These are phyloP conservation scores for Cavia aperea DNA, from an alignment of 2,113 vertebrate species.

Conservation along the genomic window DNA sequence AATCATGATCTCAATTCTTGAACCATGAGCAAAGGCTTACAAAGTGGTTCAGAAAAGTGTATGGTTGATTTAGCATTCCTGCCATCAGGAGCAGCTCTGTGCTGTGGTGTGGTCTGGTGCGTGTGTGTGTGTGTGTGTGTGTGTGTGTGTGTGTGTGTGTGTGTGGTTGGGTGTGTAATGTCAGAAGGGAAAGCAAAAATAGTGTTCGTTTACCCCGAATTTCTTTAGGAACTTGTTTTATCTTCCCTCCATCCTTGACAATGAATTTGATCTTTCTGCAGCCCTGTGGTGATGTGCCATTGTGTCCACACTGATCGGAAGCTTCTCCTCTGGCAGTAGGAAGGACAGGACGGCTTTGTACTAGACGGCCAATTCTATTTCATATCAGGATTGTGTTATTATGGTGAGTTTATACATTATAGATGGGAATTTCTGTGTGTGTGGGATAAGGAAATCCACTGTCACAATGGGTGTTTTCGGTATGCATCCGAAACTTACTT, in stretches of 20 bases:
- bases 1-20: background rate
- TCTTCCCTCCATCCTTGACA: background rate
- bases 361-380: background rate
- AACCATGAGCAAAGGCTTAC: background rate
- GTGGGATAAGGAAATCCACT: background rate
- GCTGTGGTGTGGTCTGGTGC: background rate
- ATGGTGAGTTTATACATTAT: background rate
- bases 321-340: background rate
- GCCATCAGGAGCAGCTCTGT: background rate
- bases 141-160: background rate
- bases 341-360: background rate
- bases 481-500: background rate
- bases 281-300: background rate
- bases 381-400: background rate
- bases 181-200: background rate
- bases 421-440: background rate
- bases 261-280: accelerated
- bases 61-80: background rate
- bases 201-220: background rate
- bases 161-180: background rate
- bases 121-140: background rate
- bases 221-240: background rate
- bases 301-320: background rate
- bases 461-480: slow-evolving; percentile 15
- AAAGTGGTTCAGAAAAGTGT: background rate